Conservation (phyloP, 2,113 vertebrate species). For the Scomber japonicus region DNA sequence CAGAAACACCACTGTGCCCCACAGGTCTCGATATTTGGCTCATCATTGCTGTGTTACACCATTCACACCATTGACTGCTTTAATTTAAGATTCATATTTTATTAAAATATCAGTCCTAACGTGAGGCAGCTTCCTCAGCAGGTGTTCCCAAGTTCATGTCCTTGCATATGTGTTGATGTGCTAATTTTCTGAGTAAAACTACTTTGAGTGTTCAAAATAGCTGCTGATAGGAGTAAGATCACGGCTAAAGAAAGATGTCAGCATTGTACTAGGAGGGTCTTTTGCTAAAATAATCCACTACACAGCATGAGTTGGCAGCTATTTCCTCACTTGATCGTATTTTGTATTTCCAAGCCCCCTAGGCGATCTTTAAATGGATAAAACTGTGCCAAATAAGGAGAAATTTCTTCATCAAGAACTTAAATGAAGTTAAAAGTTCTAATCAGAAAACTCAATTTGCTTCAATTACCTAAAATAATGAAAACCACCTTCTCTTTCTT, state of each 20-base stretch:
- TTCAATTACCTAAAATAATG: constrained; percentile 2
- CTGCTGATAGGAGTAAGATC: background rate
- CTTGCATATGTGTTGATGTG: no score
- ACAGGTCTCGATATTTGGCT: no score
- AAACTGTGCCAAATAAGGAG: background rate
- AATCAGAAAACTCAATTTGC: background rate
- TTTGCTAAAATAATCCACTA: background rate
- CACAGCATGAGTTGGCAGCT: background rate
- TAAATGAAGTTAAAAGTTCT: background rate
- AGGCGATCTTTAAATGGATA: background rate
- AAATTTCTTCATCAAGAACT: constrained; percentile 8
- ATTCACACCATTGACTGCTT: no score
- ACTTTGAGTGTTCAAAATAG: background rate
- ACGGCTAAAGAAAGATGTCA: background rate
- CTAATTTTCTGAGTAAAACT: background rate
- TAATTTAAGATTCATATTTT: no score
- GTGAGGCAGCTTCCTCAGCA: no score
- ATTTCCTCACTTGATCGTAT: background rate
- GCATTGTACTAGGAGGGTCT: background rate
- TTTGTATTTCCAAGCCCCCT: background rate
- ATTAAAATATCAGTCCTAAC: no score
- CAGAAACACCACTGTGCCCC: no score
- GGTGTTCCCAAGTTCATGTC: no score
- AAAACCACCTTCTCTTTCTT: constrained; percentile 7
- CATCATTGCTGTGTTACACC: no score